Evolutionary conservation across 2,888 invertebrate species (phyloP), one percentile per base, ranked within the genome.

Genomic region (Flabesymbios commensalis): DNA sequence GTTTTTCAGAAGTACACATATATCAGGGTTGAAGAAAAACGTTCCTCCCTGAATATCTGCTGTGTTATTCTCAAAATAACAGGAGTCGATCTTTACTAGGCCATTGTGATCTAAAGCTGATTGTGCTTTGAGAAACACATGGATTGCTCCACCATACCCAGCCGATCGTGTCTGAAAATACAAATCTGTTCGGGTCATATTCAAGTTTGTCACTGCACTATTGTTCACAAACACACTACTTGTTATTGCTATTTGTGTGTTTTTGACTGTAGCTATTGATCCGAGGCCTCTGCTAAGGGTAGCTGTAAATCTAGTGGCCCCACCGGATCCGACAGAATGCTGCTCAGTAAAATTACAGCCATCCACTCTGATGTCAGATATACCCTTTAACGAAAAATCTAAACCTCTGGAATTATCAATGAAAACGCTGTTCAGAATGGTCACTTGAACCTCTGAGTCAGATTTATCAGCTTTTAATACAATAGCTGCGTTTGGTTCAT

Each of bases 41-140:
- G 61, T 58, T 14, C 66, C 64, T 14, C 66, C 66, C 22, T 63
- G 53, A 31, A 54, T 48, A 29, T 29, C 57, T 14, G 64, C 63
- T 14, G 60, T 45, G 52, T 66, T 66, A 39, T 57, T 47, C 4
- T 19, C 17, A 32, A 66, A 66, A 2, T 10, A 36, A 22, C 49
- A 43, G 41, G 58, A 17, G 4, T 26, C 4, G 26, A 66, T 66
- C 4, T 31, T 17, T n/a, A 58, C 57, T 1, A 42, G 19, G n/a
- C 58, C 58, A 24, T 52, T 45, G 31, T 19, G n/a, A 7, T 31
- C n/a, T 14, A 45, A 10, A 1, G 22, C 42, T 10, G 58, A 42
- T n/a, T 49, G 52, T 4, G 32, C 36, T 17, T 28, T 26, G 14
- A 62, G 22, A 1, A 22, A 36, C 3, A 62, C 43, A 29, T 52